Conservation (phyloP, 2,797 vertebrate species). For the Alectoris magna region DNA sequence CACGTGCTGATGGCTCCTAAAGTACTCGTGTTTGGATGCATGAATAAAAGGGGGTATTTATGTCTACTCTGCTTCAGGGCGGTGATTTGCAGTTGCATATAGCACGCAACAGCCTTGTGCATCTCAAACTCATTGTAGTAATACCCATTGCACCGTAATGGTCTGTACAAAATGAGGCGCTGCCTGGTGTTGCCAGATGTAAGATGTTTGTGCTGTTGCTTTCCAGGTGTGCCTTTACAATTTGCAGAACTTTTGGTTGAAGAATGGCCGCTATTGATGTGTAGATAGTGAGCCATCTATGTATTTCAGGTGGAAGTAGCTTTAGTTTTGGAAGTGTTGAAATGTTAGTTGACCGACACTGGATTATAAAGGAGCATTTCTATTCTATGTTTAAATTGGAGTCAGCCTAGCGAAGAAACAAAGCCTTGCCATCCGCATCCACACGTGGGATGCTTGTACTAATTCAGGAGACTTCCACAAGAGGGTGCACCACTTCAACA, state of each 20-base stretch:
- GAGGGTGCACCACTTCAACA: slow-evolving; percentile 34
- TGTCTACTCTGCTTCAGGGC: too few species aligned
- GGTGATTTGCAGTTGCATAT: not conserved
- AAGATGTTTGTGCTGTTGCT: not conserved
- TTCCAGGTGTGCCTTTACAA: not conserved
- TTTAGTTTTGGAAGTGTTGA: not conserved
- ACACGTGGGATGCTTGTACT: not conserved
- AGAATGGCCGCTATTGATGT: not conserved
- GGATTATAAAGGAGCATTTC: not conserved
- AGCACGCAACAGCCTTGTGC: too few species aligned
- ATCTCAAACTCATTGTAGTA: rapidly evolving
- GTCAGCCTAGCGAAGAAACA: not conserved
- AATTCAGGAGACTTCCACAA: slow-evolving; percentile 32
- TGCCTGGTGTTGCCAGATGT: not conserved
- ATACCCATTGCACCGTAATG: not conserved
- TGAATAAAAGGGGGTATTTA: not conserved
- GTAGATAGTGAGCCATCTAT: not conserved
- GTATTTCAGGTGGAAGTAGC: not conserved
- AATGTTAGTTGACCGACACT: not conserved
- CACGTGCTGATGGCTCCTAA: not conserved
- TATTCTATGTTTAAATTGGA: not conserved
- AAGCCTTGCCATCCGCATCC: not conserved
- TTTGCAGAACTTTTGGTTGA: not conserved
- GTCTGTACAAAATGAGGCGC: not conserved
- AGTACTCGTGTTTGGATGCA: not conserved